A percentile compares a stretch with the other conserved stretches of the same genome.
These are phyloP conservation scores for Paralvinella palmiformis DNA, from an alignment of 1,140 invertebrate species.

Conservation along the genomic window DNA sequence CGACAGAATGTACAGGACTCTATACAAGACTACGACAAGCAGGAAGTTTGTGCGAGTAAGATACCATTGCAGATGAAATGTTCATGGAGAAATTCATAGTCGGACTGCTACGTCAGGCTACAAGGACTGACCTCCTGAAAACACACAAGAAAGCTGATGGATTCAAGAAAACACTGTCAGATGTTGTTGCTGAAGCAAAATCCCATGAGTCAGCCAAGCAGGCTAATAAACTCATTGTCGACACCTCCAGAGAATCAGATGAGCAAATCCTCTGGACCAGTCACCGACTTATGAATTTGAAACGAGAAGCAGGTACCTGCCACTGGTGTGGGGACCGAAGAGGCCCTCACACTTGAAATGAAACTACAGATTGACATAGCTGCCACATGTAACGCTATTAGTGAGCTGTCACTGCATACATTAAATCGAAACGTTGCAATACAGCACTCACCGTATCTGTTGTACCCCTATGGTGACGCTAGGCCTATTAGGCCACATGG, in stretches of 20 bases:
- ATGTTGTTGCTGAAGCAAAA: neutral
- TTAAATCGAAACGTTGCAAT: too few relatives aligned
- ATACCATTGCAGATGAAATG: neutral
- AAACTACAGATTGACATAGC: neutral
- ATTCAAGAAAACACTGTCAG: neutral
- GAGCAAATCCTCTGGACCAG: neutral
- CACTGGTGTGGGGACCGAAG: constrained; percentile 1
- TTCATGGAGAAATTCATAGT: neutral
- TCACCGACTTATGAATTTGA: neutral
- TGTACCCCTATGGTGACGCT: neutral
- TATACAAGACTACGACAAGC: constrained; percentile 4
- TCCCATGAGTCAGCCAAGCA: neutral
- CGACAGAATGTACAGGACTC: too few relatives aligned
- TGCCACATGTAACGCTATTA: neutral
- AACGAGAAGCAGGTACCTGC: neutral
- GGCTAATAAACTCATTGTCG: constrained; percentile 1
- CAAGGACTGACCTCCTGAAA: neutral
- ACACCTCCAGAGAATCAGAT: neutral
- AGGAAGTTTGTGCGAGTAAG: neutral
- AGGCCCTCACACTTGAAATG: constrained; percentile 1
- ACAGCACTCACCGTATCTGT: too few relatives aligned
- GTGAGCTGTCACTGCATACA: neutral
- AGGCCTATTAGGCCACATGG: neutral
- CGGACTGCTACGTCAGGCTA: neutral
- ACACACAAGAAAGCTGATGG: neutral